Base-by-base conservation (phyloP, 2,797 vertebrate genomes). In the Xenopus petersii region DNA sequence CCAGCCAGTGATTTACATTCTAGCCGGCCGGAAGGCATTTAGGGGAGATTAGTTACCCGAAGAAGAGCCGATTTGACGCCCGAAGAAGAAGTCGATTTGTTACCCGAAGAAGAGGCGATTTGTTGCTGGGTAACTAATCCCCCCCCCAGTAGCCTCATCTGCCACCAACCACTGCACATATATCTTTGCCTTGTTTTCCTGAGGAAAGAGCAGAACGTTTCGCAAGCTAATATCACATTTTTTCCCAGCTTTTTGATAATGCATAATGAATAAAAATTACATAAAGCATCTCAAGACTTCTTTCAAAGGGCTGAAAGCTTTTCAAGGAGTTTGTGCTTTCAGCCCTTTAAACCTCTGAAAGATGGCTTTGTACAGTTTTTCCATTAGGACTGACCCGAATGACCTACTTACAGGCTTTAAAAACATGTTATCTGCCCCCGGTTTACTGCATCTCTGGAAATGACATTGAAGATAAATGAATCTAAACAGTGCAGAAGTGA, bases 201-300 rank as follows among this genome's bases (percentile, higher is more conserved):
- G 33, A 36, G 33, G 33, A 36, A 36, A 6, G 33, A 36, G 33
- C 33, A 36, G 59, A 73, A 69, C 59, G 64, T 73, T 70, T 60
- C 69, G 48, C 48, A 68, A 70, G 33, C 71, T 73, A 63, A 78
- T 66, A 78, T 73, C 51, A 69, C 46, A 12, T 55, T 68, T 78
- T 56, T 21, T 49, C 69, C 73, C 36, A 70, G 66, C 21, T 59
- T 78, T 78, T 73, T 59, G 42, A 78, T 78, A 78, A 78, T 78
- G 51, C 60, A 65, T 69, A 7, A 56, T 70, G 65, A 78, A 78
- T 73, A 21, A 64, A 56, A 74, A 78, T 73, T 73, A 78, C 65
- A 72, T 24, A 47, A 33, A 8, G 16, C 70, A 73, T 69, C 65
- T 69, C 36, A 48, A 68, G 70, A 51, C 48, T 49, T 49, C 36